Evolutionary conservation across 2,888 invertebrate species (phyloP).

Genomic region (Hartigia nigra): DNA sequence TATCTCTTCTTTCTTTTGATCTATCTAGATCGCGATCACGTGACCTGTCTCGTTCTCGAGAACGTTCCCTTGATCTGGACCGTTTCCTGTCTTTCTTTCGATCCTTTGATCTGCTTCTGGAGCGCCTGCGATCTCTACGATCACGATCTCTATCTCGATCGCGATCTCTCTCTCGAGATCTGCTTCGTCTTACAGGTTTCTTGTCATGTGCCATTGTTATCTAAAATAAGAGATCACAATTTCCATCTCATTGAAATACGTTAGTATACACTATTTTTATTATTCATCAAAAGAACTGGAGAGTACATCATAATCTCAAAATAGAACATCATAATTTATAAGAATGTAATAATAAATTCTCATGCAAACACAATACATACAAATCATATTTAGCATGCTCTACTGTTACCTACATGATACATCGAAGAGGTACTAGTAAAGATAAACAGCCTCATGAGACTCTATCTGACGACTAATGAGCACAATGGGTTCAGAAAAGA

Average conservation of each 20-base stretch:
- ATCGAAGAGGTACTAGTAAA: too few species aligned
- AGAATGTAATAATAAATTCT: not conserved
- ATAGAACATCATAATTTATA: not conserved
- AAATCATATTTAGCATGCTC: constrained; percentile 16
- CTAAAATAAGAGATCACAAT: not conserved
- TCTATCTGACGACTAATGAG: too few species aligned
- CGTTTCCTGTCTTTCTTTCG: constrained; percentile 50
- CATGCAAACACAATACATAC: constrained; percentile 21
- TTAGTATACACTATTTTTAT: not conserved
- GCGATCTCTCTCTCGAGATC: constrained; percentile 64
- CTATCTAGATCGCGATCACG: constrained; percentile 65
- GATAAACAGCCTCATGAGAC: too few species aligned
- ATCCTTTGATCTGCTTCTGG: constrained; percentile 58
- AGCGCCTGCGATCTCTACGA: constrained; percentile 54
- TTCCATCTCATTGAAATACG: not conserved
- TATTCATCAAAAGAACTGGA: not conserved
- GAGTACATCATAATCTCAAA: too few species aligned
- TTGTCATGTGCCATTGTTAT: constrained; percentile 66
- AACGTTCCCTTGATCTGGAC: constrained; percentile 52
- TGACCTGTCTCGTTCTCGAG: constrained; percentile 53
- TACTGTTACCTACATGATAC: too few species aligned
- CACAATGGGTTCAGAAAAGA: too few species aligned
- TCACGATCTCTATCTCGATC: constrained; percentile 67
- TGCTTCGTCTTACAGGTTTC: constrained; percentile 66
- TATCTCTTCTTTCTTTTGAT: constrained; percentile 48